These are phyloP conservation scores for Portevinia maculata DNA, from an alignment of 2,888 invertebrate genomes.

Conservation along the genomic window DNA sequence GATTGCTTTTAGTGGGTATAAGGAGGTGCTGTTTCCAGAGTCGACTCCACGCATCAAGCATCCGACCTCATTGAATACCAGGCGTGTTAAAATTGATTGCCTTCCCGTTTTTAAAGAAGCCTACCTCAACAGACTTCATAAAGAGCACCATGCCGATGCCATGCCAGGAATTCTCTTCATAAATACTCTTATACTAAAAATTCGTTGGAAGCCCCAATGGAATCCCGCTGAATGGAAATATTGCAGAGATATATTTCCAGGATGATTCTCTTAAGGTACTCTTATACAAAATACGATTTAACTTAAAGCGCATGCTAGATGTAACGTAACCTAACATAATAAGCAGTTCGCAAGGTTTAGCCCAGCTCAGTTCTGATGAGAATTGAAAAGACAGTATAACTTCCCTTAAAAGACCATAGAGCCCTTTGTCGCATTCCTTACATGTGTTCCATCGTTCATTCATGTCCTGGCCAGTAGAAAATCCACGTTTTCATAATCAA, in stretches of 20 bases:
- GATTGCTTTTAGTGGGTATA: no score
- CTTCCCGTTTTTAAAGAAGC: constrained; percentile 9
- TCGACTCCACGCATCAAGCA: not conserved
- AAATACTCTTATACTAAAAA: constrained; percentile 35
- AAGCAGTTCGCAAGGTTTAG: not conserved
- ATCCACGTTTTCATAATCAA: constrained; percentile 55
- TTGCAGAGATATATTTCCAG: constrained; percentile 32
- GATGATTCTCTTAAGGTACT: constrained; percentile 28
- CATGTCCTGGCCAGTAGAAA: constrained; percentile 19
- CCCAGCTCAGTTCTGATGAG: no score
- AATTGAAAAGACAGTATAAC: not conserved
- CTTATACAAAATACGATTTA: constrained; percentile 29
- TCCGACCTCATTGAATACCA: constrained; percentile 20
- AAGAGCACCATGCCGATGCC: constrained; percentile 9
- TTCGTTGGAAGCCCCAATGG: constrained; percentile 4
- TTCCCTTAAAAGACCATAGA: not conserved
- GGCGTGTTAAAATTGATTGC: constrained; percentile 26
- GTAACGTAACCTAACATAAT: no score
- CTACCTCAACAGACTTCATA: constrained; percentile 55
- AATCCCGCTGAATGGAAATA: constrained; percentile 63
- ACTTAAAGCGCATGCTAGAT: constrained; percentile 20
- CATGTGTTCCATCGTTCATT: constrained; percentile 8
- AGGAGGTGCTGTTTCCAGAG: not conserved
- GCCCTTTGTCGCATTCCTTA: constrained; percentile 1
- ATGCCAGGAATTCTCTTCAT: constrained; percentile 8